phyloP scores from a whole-genome alignment of 2,113 vertebrate species.

The Epinephelus moara region DNA sequence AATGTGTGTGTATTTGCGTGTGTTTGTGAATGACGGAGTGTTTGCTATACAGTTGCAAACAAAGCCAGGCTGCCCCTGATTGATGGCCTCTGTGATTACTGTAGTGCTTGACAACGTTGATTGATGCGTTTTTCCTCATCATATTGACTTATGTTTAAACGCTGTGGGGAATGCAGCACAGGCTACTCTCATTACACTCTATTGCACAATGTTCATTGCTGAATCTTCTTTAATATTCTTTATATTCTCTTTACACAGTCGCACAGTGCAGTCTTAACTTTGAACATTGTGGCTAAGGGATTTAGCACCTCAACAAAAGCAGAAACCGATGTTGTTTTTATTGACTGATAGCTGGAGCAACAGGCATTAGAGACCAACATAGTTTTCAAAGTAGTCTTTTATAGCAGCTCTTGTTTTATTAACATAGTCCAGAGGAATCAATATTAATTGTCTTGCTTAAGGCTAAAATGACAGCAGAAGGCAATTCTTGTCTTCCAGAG shows the following conservation, averaged over 20 bases:
- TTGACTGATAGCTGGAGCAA: background rate
- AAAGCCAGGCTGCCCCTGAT: slow-evolving; percentile 17
- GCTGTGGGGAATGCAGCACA: background rate
- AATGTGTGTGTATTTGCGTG: slow-evolving; percentile 3
- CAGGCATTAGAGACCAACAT: background rate
- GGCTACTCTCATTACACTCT: background rate
- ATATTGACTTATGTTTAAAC: slow-evolving; percentile 12
- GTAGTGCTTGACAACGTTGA: slow-evolving; percentile 22
- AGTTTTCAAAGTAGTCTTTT: slow-evolving; percentile 24
- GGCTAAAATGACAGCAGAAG: slow-evolving; percentile 22
- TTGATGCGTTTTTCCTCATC: slow-evolving; percentile 18
- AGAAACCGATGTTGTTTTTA: slow-evolving; percentile 14
- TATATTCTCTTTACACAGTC: background rate
- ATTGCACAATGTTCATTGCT: background rate
- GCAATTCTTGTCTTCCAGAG: slow-evolving; percentile 8
- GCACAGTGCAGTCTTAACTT: background rate
- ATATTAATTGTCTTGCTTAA: slow-evolving; percentile 40
- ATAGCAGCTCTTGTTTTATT: slow-evolving; percentile 38
- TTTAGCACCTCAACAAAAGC: slow-evolving; percentile 5
- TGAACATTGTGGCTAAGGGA: background rate
- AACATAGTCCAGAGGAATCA: slow-evolving; percentile 22
- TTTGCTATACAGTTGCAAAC: background rate
- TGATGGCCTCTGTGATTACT: slow-evolving; percentile 33
- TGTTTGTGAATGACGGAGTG: slow-evolving; percentile 1
- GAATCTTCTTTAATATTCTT: slow-evolving; percentile 14